phyloP scores from a whole-genome alignment of 1,140 invertebrate species.

The Heliconius eleuchia region DNA sequence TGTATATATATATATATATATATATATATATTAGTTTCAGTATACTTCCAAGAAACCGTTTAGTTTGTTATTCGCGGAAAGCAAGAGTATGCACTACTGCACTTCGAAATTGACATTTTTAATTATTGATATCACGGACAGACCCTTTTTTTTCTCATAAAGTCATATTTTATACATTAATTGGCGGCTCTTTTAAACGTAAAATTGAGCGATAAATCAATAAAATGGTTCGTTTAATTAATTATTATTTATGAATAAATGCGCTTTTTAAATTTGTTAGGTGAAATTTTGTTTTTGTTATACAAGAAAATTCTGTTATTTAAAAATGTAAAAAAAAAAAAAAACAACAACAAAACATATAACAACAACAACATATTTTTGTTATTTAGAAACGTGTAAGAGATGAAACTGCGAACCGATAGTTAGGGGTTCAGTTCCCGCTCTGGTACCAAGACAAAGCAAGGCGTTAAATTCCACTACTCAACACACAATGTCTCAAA shows the following conservation, averaged over 20 bases:
- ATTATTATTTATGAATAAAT: neutral
- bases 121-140: constrained; percentile 12
- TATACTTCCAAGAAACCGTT: neutral
- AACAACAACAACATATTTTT: too few relatives aligned
- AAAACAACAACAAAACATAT: too few relatives aligned
- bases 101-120: constrained; percentile 9
- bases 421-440: too few relatives aligned
- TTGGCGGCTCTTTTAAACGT: constrained; percentile 9
- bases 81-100: neutral
- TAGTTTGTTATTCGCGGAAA: neutral
- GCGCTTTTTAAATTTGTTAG: neutral
- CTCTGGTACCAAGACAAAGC: too few relatives aligned
- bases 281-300: neutral
- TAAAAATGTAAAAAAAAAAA: too few relatives aligned
- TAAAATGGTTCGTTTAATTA: neutral
- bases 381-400: too few relatives aligned
- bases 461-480: too few relatives aligned
- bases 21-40: neutral
- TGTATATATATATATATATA: neutral
- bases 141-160: neutral
- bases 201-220: constrained; percentile 5
- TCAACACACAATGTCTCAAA: too few relatives aligned
- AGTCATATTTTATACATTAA: constrained; percentile 5
- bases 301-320: too few relatives aligned
- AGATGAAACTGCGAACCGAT: too few relatives aligned